phyloP scores from a whole-genome alignment of 2,113 vertebrate genomes.

The Ochotona princeps region DNA sequence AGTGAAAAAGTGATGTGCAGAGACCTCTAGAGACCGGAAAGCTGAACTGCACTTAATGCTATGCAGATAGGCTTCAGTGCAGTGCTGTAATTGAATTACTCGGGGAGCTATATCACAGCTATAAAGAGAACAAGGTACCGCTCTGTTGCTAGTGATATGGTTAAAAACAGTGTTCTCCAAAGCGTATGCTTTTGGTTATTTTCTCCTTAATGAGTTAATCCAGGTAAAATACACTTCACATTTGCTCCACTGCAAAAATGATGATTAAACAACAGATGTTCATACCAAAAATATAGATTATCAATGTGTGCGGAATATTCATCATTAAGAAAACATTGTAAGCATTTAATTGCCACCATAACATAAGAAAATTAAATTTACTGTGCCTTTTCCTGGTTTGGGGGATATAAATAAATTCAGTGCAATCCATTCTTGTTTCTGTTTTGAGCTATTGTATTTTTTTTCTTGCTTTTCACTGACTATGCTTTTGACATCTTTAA shows the following conservation, averaged over 20 bases:
- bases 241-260: slow-evolving; percentile 64
- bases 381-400: neutral
- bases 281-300: slow-evolving; percentile 57
- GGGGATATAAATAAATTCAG: neutral
- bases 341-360: slow-evolving; percentile 1
- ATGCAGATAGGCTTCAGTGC: neutral
- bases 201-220: slow-evolving; percentile 61
- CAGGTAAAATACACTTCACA: slow-evolving; percentile 63
- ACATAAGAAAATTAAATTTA: neutral
- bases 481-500: slow-evolving; percentile 18
- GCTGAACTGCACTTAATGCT: slow-evolving; percentile 75
- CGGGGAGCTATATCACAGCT: neutral
- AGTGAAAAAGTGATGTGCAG: slow-evolving; percentile 83
- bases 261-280: slow-evolving; percentile 66
- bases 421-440: neutral
- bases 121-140: slow-evolving; percentile 64
- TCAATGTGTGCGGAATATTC: slow-evolving; percentile 37
- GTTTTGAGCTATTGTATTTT: neutral
- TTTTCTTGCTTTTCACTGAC: slow-evolving; percentile 33
- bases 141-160: slow-evolving; percentile 48
- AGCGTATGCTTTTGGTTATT: slow-evolving; percentile 42
- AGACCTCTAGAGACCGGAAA: slow-evolving; percentile 87
- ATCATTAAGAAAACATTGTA: slow-evolving; percentile 54
- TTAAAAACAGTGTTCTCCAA: slow-evolving; percentile 60
- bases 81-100: slow-evolving; percentile 16